phyloP scores from a whole-genome alignment of 1,140 invertebrate species.

The Phthorimaea operculella region DNA sequence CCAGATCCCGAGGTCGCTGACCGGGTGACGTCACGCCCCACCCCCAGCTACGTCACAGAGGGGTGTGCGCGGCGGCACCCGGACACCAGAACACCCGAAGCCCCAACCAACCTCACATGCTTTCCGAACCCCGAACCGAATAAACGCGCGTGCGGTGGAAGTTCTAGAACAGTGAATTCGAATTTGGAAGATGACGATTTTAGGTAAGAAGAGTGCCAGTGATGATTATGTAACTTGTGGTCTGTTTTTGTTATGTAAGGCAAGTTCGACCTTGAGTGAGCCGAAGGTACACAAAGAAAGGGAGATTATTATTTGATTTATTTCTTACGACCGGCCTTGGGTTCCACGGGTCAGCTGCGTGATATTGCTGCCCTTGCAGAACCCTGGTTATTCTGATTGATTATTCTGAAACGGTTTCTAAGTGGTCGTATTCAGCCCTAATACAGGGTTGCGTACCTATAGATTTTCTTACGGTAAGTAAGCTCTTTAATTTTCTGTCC shows the following conservation, averaged over 20 bases:
- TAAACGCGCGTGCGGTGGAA: constrained; percentile 22
- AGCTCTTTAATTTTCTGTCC: no score
- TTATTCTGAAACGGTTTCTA: no score
- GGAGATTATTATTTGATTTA: constrained; percentile 12
- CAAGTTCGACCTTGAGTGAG: constrained; percentile 15
- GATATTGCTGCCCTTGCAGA: no score
- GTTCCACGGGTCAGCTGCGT: background rate
- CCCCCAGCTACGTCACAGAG: constrained; percentile 31
- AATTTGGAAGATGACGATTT: constrained; percentile 54
- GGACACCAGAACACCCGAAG: constrained; percentile 11
- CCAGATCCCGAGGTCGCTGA: constrained; percentile 52
- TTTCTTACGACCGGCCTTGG: constrained; percentile 1
- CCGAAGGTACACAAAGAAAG: background rate
- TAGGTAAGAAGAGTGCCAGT: constrained; percentile 44
- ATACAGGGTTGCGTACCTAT: no score
- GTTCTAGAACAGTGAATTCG: background rate
- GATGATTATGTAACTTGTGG: constrained; percentile 6
- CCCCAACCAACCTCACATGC: constrained; percentile 50
- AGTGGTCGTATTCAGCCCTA: no score
- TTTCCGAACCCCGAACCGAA: constrained; percentile 21
- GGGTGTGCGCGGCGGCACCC: constrained; percentile 29
- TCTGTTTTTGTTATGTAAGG: constrained; percentile 21
- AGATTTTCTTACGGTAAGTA: no score
- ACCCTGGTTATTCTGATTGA: no score
- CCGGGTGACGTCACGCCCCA: constrained; percentile 56